Conservation (phyloP, 2,113 vertebrate genomes). For the Rhagologus leucostigma region DNA sequence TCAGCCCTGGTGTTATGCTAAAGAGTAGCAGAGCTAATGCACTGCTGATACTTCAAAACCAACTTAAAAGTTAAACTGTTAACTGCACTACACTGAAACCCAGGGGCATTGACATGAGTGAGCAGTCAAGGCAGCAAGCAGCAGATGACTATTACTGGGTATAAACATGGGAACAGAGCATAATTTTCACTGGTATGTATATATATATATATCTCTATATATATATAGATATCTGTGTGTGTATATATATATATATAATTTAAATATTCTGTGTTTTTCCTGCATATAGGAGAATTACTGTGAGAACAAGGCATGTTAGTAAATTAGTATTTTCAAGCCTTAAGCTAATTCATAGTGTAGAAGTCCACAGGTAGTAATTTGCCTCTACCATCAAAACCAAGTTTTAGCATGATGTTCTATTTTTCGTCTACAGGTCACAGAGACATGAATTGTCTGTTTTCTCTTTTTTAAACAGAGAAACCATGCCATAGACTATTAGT, state of each 20-base stretch:
- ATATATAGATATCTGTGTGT: too few species aligned
- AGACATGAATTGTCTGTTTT: not conserved
- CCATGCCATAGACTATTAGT: not conserved
- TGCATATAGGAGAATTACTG: not conserved
- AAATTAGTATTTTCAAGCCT: not conserved
- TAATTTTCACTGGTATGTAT: not conserved
- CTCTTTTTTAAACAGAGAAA: not conserved
- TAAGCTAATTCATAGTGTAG: not conserved
- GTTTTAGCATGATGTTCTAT: not conserved
- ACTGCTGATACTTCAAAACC: not conserved
- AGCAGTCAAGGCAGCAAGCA: not conserved
- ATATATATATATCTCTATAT: not conserved
- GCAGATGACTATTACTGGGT: not conserved
- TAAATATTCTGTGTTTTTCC: not conserved
- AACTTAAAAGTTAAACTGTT: not conserved
- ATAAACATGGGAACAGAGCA: not conserved
- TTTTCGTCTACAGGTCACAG: not conserved
- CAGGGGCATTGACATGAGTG: not conserved
- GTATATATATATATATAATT: not conserved
- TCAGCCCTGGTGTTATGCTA: not conserved
- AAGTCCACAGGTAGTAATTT: not conserved
- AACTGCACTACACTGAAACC: not conserved
- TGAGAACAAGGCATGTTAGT: not conserved
- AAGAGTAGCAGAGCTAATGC: not conserved
- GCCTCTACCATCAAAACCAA: not conserved